Evolutionary conservation across 2,888 invertebrate species (phyloP), one percentile per base, ranked within the genome.

Genomic region (Tetropium fuscum): DNA sequence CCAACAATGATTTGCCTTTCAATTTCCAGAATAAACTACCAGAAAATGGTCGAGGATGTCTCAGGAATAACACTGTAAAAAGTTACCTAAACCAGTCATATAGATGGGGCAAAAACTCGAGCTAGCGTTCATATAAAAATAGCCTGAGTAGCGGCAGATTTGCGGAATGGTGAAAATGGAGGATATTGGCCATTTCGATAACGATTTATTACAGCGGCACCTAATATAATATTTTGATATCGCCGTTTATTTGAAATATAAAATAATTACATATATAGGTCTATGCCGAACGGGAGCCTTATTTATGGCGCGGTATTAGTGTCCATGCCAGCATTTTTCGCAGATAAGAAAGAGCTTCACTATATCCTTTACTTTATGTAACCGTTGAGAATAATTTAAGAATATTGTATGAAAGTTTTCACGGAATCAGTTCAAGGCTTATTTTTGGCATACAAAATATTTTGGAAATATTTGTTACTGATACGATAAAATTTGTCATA

Each of bases 181-280:
- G 53, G 71, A 69, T 48, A 48, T 48, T 48, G 48, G 36, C 72
- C 68, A 69, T 70, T 66, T 53, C 63, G 66, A 72, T 72, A 65
- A 56, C 68, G 68, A 74, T 74, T 73, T 73, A 74, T 74, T 72
- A 72, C 65, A 66, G 70, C 68, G 67, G 64, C 69, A 70, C 64
- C 68, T 68, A 64, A 68, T 70, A 69, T 69, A 71, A 73, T 71
- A 73, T 62, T 64, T 67, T 53, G 66, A 67, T 68, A 67, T 60
- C 60, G 70, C 54, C 64, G 64, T 72, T 69, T 69, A 69, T 71
- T 68, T 68, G 62, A 71, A 66, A 69, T 68, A 69, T 70, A 71
- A 53, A 53, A 53, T 53, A 53, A 53, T 53, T 53, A 53, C 43
- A 48, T 48, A 48, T 48, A 36, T n/a, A n/a, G 48, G 48, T 22